Evolutionary conservation across 2,113 vertebrate genomes (phyloP).

Genomic region (Myrmecophaga tridactyla): DNA sequence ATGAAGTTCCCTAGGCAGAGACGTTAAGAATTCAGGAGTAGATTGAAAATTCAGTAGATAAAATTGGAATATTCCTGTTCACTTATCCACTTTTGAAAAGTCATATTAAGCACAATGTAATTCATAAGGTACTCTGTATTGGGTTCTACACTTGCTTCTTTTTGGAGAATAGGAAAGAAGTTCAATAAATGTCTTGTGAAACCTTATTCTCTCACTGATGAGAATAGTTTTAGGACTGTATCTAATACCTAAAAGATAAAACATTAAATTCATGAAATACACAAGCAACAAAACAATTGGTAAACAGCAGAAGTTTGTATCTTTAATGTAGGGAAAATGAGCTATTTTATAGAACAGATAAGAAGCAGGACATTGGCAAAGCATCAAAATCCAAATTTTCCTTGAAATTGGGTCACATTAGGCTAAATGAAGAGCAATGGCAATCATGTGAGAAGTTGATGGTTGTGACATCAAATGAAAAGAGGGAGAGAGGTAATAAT

Average conservation of each 20-base stretch:
- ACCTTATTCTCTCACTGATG: not conserved
- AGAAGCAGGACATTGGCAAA: not conserved
- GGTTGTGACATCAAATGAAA: too few relatives aligned
- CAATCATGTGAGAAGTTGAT: too few relatives aligned
- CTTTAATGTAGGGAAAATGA: not conserved
- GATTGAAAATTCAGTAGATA: not conserved
- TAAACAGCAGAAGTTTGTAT: not conserved
- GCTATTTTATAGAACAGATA: not conserved
- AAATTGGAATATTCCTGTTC: too few relatives aligned
- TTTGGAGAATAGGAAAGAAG: not conserved
- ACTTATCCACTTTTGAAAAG: not conserved
- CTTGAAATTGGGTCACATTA: too few relatives aligned
- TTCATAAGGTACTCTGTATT: not conserved
- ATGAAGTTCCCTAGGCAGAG: not conserved
- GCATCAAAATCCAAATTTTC: not conserved
- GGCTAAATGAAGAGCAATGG: too few relatives aligned
- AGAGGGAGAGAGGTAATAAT: too few relatives aligned
- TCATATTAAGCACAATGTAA: not conserved
- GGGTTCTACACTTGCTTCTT: fast-evolving
- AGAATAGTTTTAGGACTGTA: not conserved
- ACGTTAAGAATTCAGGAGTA: not conserved
- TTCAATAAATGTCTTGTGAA: not conserved
- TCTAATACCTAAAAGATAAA: not conserved
- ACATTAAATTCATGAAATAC: not conserved
- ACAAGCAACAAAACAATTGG: not conserved